Evolutionary conservation across 2,113 vertebrate species (phyloP), one percentile per base, ranked within the genome.

Genomic region (Polypterus senegalus): DNA sequence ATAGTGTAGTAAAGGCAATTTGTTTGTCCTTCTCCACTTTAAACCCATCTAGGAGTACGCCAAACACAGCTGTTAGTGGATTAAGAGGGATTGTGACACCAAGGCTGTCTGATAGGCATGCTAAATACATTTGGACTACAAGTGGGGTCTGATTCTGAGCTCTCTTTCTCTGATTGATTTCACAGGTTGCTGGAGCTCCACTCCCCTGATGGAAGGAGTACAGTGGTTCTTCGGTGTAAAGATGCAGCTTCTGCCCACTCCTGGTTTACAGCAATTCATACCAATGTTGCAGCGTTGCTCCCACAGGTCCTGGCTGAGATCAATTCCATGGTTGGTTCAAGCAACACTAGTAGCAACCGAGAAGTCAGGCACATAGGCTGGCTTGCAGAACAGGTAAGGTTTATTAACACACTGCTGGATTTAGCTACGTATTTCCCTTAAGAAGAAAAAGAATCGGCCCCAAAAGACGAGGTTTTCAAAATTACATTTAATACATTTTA

Each of bases 231-330:
- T 56, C 93, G 94, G 59, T 96, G 94, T 73, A 93, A 94, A 71
- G 94, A 99, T 52, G 81, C 85, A 0, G 80, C 91, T 47, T 81
- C 85, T 0, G 92, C 94, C 0, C 91, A 90, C 76, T 87, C 93
- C 73, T 99, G 96, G 96, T 98, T 97, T 81, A 87, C 81, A 0
- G 89, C 96, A 61, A 76, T 97, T 74, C 93, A 97, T 66, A 86
- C 89, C 80, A 98, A 97, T 85, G 87, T 97, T 54, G 77, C 86
- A 2, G 94, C 93, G 43, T 89, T 98, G 74, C 89, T 97, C 68
- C 93, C 92, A 1, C 93, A 94, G 70, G 89, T 89, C 2, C 83
- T 98, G 80, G 86, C 87, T 0, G 93, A 97, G 78, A 80, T 97
- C 78, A 95, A 91, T 2, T 73, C 86, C 77, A 89, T 84, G 81